Evolutionary conservation across 2,113 vertebrate species (phyloP), one percentile per base, ranked within the genome.

Genomic region (Heterotilapia buettikoferi): DNA sequence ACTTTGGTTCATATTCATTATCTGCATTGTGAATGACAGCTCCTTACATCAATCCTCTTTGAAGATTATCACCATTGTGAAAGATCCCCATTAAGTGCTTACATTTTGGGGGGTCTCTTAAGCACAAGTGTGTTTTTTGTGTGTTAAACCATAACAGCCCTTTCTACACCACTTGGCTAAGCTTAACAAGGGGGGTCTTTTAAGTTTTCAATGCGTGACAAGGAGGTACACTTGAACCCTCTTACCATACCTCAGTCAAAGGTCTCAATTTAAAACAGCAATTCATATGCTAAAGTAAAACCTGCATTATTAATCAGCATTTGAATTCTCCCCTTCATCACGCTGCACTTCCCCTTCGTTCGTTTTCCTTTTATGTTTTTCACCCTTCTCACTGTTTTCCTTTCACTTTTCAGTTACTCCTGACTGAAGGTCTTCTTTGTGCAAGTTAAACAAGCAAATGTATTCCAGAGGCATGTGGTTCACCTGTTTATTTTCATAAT

Each of bases 401-500:
- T 54, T 79, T 79, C 50, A 53, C 47, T 68, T 76, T 82, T 80
- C 83, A 88, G 21, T 88, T 66, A 68, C 59, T 83, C 14, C 33
- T 12, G 29, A 84, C 40, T 86, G 59, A 78, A 84, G 80, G 82
- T 82, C 82, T 86, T 84, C 79, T 83, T 83, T 92, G 85, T 89
- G 82, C 61, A 36, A 9, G 85, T 88, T 89, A 91, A 94, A 94
- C 88, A 93, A 93, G 87, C 88, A 87, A 31, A 71, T 84, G 57
- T 86, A 88, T 31, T 85, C 85, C 54, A 53, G 43, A 81, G 26
- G 63, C 90, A 93, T 88, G 91, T 47, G 90, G 85, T 80, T 91
- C 84, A 87, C 83, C 85, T 91, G 85, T 95, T 93, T 91, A 87
- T 94, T 95, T 95, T 91, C 82, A 82, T 91, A 92, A 94, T 91